A percentile compares a stretch with the other conserved stretches of the same genome.
These are phyloP conservation scores for Lethenteron camtschaticum DNA, from an alignment of 2,113 vertebrate species.

Conservation along the genomic window DNA sequence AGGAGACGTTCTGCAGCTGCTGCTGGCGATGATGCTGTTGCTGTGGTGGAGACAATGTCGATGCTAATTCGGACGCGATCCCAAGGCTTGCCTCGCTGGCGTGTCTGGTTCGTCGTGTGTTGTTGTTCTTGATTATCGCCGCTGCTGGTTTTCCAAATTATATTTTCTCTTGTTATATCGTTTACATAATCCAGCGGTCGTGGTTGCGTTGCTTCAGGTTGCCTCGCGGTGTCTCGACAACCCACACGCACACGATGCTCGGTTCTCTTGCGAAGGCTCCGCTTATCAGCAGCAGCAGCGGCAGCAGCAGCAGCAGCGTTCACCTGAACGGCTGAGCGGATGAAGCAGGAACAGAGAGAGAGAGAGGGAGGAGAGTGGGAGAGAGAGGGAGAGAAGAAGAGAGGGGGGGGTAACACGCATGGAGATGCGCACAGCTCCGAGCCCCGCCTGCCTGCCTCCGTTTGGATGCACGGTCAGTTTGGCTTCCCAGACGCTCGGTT, in stretches of 20 bases:
- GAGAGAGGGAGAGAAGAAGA: not conserved
- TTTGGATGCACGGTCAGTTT: conserved; percentile 9
- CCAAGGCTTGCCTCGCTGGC: no score
- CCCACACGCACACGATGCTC: conserved; percentile 13
- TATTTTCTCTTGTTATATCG: conserved; percentile 15
- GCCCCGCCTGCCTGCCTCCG: conserved; percentile 15
- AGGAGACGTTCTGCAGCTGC: no score
- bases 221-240: conserved; percentile 23
- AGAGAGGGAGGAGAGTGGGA: not conserved
- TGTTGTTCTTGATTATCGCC: conserved; percentile 1
- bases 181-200: conserved; percentile 17
- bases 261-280: conserved; percentile 10
- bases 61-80: no score
- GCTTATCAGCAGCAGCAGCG: conserved; percentile 12
- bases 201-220: conserved; percentile 18
- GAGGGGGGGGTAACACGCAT: not conserved
- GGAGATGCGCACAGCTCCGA: conserved; percentile 13
- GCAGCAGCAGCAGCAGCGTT: not conserved
- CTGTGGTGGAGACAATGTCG: no score
- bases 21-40: no score
- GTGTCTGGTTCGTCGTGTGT: no score
- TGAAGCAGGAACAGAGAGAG: conserved; percentile 13
- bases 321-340: conserved; percentile 21
- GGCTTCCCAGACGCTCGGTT: conserved; percentile 11
- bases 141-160: conserved; percentile 10